A percentile compares a stretch with the other conserved stretches of the same genome.
phyloP scores from a whole-genome alignment of 2,113 vertebrate species.

The Chlorodrepanis virens region DNA sequence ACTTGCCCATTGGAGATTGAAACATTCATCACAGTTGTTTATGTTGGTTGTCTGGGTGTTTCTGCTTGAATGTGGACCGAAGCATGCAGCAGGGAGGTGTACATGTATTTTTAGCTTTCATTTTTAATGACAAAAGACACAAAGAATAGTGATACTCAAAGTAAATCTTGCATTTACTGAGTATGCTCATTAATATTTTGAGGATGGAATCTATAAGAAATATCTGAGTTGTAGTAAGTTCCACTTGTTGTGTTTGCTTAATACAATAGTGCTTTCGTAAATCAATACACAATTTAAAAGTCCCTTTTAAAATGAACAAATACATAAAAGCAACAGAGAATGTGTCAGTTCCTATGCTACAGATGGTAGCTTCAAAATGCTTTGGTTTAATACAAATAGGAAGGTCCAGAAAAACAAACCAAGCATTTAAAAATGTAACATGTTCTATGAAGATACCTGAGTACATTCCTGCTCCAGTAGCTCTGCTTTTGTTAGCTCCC shows the following conservation, averaged over 20 bases:
- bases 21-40: constrained; percentile 36
- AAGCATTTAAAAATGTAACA: not conserved
- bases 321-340: not conserved
- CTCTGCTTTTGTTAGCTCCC: not conserved
- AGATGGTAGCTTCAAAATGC: not conserved
- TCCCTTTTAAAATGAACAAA: not conserved
- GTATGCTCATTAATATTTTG: not conserved
- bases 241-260: not conserved
- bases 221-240: not conserved
- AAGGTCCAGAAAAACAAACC: not conserved
- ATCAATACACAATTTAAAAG: not conserved
- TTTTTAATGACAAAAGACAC: not conserved
- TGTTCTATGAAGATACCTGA: not conserved
- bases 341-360: not conserved
- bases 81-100: not conserved
- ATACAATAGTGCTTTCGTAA: not conserved
- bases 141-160: not conserved
- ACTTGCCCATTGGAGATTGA: constrained; percentile 22
- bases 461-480: not conserved
- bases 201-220: not conserved
- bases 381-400: not conserved
- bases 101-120: constrained; percentile 1
- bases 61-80: not conserved
- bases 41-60: constrained; percentile 36
- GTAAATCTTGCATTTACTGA: not conserved